Evolutionary conservation across 1,140 invertebrate genomes (phyloP).

Genomic region (Macrosteles quadrilineatus): DNA sequence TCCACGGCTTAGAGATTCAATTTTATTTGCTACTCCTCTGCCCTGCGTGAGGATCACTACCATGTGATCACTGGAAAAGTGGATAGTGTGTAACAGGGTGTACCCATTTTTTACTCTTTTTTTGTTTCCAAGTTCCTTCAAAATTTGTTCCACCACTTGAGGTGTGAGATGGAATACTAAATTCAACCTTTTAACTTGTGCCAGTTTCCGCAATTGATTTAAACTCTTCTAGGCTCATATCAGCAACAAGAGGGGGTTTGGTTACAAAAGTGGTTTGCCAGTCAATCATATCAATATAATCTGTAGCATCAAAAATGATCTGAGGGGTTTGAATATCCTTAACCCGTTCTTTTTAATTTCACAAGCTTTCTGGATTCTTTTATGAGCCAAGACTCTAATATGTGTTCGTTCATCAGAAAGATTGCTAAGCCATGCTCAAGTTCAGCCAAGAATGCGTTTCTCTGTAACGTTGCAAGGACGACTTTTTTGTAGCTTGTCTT

Average conservation of each 20-base stretch:
- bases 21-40: too few relatives aligned
- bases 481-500: slow-evolving; percentile 28
- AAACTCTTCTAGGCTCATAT: slow-evolving; percentile 35
- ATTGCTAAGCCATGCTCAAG: slow-evolving; percentile 46
- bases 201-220: slow-evolving; percentile 20
- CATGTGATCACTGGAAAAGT: too few relatives aligned
- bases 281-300: slow-evolving; percentile 34
- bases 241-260: slow-evolving; percentile 28
- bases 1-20: too few relatives aligned
- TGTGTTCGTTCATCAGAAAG: slow-evolving; percentile 41
- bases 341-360: slow-evolving; percentile 15
- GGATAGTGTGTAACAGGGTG: too few relatives aligned
- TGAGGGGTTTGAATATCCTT: slow-evolving; percentile 31
- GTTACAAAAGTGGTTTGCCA: slow-evolving; percentile 23
- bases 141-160: slow-evolving; percentile 42
- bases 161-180: slow-evolving; percentile 42
- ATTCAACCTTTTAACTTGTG: slow-evolving; percentile 4
- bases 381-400: slow-evolving; percentile 40
- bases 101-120: too few relatives aligned
- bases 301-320: slow-evolving; percentile 33
- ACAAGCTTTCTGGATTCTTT: slow-evolving; percentile 39
- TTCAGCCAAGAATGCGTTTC: slow-evolving; percentile 43
- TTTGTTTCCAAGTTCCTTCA: too few relatives aligned
- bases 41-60: too few relatives aligned
- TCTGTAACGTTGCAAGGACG: slow-evolving; percentile 38